Conservation (phyloP, 2,797 vertebrate species). For the Megalops cyprinoides region DNA sequence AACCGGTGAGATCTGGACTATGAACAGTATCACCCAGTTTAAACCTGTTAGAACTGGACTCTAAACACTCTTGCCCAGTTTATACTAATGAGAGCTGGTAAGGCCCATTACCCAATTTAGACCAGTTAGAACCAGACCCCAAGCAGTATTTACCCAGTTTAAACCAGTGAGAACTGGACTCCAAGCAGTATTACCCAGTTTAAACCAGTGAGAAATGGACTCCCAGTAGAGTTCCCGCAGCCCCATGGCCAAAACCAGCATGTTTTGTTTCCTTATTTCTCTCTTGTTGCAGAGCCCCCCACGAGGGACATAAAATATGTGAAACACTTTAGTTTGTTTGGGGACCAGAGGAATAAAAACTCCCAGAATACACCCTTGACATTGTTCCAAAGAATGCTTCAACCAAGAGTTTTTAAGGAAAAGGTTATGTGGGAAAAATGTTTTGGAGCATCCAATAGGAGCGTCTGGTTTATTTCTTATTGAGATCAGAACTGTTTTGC, state of each 20-base stretch:
- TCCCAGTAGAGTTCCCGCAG: slow-evolving; percentile 38
- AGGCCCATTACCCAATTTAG: too few species aligned
- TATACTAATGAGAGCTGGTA: slow-evolving; percentile 54
- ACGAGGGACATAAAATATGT: slow-evolving; percentile 76
- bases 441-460: slow-evolving; percentile 53
- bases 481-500: slow-evolving; percentile 40
- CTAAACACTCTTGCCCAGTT: neutral
- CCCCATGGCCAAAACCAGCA: slow-evolving; percentile 74
- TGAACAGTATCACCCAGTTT: neutral
- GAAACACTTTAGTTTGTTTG: slow-evolving; percentile 71
- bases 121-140: too few species aligned
- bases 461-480: slow-evolving; percentile 63
- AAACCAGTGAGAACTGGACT: slow-evolving; percentile 21
- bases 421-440: slow-evolving; percentile 75
- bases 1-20: slow-evolving; percentile 20
- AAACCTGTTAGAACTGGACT: slow-evolving; percentile 53
- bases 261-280: slow-evolving; percentile 72
- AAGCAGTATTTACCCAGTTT: slow-evolving; percentile 4
- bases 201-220: slow-evolving; percentile 52
- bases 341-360: slow-evolving; percentile 58
- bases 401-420: slow-evolving; percentile 48
- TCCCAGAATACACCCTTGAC: slow-evolving; percentile 78
- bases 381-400: slow-evolving; percentile 68
- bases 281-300: slow-evolving; percentile 76
- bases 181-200: neutral